Base-by-base conservation (phyloP, 2,113 vertebrate genomes). In the Notarius quadriscutis region DNA sequence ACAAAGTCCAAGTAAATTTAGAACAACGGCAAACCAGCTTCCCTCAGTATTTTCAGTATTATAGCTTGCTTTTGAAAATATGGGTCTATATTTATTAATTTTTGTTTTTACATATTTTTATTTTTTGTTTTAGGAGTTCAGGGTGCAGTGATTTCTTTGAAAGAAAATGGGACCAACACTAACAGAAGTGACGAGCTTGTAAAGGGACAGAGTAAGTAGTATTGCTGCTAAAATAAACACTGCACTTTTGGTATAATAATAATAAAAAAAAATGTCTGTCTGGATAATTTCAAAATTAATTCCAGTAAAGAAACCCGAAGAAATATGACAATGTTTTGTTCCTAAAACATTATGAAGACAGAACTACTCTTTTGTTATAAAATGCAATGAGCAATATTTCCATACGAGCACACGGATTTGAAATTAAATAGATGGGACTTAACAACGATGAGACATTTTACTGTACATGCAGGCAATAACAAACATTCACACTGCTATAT, bases 161-260 rank as follows among this genome's bases (percentile, higher is more conserved):
- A 34, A 34, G 22, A 74, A 72, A 75, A 58, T 9, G 22, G 12
- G 71, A 85, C 71, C 4, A 10, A 62, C 20, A 34, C 18, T 48
- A 41, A 1, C 30, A 85, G 7, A 62, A 85, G 11, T 55, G 15
- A 72, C 7, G 15, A 30, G 34, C 53, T 41, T 81, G 8, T 2
- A 34, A 30, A 71, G 27, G 51, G 71, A 57, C 14, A 11, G 62
- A 11, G 85, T 86, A 78, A 80, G 63, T 86, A 7, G 22, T 71
- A 67, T 69, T 20, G 7, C 22, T 71, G n/a, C 51, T 30, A 67
- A 15, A 60, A 57, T 81, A 3, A 60, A 41, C 27, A 81, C 9
- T 34, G 20, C 4, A 5, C 53, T 80, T 80, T 55, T 80, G 75
- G 11, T 57, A 27, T 53, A 14, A 55, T 1, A 2, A 51, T 41